These are phyloP conservation scores for Pollenia amentaria DNA, from an alignment of 2,888 invertebrate species.

Conservation along the genomic window DNA sequence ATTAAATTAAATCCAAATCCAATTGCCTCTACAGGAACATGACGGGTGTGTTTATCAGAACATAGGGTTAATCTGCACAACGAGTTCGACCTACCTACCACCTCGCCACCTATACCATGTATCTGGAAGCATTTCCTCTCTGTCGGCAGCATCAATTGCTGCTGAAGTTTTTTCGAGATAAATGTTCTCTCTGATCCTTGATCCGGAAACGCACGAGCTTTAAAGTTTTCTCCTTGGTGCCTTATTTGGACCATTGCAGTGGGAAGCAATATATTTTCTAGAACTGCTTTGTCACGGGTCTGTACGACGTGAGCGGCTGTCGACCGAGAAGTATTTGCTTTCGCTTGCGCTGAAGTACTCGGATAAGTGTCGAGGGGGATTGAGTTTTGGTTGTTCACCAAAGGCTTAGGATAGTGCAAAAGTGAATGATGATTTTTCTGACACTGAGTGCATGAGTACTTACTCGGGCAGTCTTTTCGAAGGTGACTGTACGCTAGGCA, in stretches of 20 bases:
- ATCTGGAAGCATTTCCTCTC: constrained; percentile 12
- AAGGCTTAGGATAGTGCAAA: no score
- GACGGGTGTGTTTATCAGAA: not conserved
- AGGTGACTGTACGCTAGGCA: not conserved
- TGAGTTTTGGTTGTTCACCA: no score
- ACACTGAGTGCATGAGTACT: not conserved
- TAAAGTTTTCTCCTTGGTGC: not conserved
- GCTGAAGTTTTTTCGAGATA: constrained; percentile 14
- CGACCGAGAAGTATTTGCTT: no score
- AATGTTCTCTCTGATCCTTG: constrained; percentile 33
- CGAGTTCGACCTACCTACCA: not conserved
- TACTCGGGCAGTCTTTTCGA: not conserved
- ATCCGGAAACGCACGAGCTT: not conserved
- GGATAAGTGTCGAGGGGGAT: no score
- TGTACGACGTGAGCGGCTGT: no score
- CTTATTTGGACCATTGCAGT: no score
- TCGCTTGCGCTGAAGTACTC: no score
- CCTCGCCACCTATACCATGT: constrained; percentile 18
- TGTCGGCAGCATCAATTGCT: constrained; percentile 16
- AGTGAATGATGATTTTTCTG: not conserved
- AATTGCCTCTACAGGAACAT: not conserved
- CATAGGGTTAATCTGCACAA: constrained; percentile 16
- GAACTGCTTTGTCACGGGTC: no score
- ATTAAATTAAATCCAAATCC: no score
- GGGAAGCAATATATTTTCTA: no score